Evolutionary conservation across 2,888 invertebrate genomes (phyloP), one percentile per base, ranked within the genome.

Genomic region (Magallana nippona): DNA sequence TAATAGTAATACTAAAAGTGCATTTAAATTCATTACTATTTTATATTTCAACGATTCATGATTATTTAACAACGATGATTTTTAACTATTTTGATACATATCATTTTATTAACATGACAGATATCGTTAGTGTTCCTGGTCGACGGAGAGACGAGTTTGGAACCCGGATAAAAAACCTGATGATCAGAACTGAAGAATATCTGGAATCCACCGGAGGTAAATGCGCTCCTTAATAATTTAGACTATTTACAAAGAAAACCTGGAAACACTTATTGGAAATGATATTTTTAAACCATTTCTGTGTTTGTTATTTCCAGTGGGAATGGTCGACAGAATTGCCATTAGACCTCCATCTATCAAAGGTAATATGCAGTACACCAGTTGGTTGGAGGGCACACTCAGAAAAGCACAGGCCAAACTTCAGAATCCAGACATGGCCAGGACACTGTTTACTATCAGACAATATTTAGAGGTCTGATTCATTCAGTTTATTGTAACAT

Each of bases 121-220:
- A 27, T 15, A 71, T 71, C 13, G 32, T 32, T 13, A 71, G 15
- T 11, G 63, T 71, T 15, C 63, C 63, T 71, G 63, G 22, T 32
- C 32, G 63, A 71, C 22, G 27, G 22, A 71, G 3, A 5, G 27
- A 71, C 27, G 63, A 71, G 2, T 71, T 71, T 71, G 27, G 27
- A 22, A 27, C 63, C 22, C 32, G 10, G 15, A 71, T 71, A 0
- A 71, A 27, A 71, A 2, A 15, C 1, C 15, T 71, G 22, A 71
- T 71, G 63, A 71, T 1, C 32, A 71, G 22, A 71, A 71, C 63
- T 71, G 63, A 71, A 27, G 32, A 32, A 32, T 71, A 71, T 27
- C 13, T 71, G 13, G 32, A 32, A 15, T 2, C 13, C 63, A 22
- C 13, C 5, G 27, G 71, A 5, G 71, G 71, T 71, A 71, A 27